These are phyloP conservation scores for Vesta saturnalis DNA, from an alignment of 2,888 invertebrate species.

Conservation along the genomic window DNA sequence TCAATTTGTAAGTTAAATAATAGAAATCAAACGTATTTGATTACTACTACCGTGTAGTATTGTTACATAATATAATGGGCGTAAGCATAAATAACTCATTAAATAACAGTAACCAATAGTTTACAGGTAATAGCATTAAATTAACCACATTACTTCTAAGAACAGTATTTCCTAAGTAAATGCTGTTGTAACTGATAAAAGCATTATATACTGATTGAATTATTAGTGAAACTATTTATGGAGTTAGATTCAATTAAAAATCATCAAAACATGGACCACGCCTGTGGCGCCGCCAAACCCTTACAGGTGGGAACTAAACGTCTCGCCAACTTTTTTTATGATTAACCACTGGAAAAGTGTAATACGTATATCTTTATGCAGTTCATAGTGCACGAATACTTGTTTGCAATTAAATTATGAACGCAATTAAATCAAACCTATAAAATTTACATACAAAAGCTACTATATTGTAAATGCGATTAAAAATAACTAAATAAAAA, in stretches of 20 bases:
- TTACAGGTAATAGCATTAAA: constrained; percentile 15
- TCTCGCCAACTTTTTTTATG: constrained; percentile 39
- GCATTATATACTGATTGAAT: constrained; percentile 27
- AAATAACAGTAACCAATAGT: constrained; percentile 13
- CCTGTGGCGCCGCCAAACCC: constrained; percentile 60
- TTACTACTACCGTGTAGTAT: not conserved
- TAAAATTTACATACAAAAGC: constrained; percentile 11
- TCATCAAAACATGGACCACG: constrained; percentile 55
- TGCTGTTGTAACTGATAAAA: constrained; percentile 21
- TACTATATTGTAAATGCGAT: no score
- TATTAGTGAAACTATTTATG: constrained; percentile 38
- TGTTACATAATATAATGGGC: not conserved
- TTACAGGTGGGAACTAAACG: constrained; percentile 56
- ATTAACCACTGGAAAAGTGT: constrained; percentile 21
- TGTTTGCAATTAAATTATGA: constrained; percentile 2
- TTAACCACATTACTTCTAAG: constrained; percentile 18
- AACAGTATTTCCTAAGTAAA: constrained; percentile 25
- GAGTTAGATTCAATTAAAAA: constrained; percentile 52
- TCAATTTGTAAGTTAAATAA: no score
- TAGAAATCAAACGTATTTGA: not conserved
- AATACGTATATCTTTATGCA: constrained; percentile 15
- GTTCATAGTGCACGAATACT: not conserved
- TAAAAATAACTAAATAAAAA: not conserved
- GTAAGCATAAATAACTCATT: constrained; percentile 7
- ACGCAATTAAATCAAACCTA: constrained; percentile 4